Evolutionary conservation across 2,888 invertebrate species (phyloP).

Genomic region (Brassicogethes aeneus): DNA sequence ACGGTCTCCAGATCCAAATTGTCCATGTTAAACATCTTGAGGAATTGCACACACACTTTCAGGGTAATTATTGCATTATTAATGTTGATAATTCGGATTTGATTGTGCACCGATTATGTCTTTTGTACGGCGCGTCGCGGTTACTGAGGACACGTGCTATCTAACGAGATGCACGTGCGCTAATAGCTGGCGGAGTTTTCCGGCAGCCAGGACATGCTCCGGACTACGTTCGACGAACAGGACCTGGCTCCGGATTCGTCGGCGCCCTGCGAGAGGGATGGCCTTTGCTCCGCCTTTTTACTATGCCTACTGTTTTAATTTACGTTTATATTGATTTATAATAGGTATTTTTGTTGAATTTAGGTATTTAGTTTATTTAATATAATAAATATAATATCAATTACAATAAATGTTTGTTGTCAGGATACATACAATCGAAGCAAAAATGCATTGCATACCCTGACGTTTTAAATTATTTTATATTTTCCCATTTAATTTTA

Average conservation of each 20-base stretch:
- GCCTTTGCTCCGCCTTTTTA: not conserved
- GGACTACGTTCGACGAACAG: not conserved
- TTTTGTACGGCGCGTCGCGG: not conserved
- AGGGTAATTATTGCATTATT: slow-evolving; percentile 8
- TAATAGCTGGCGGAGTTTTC: too few species aligned
- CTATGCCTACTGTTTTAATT: not conserved
- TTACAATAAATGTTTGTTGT: too few species aligned
- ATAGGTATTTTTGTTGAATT: not conserved
- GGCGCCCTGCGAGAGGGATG: not conserved
- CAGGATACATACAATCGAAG: too few species aligned
- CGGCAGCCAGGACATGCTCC: too few species aligned
- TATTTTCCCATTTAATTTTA: too few species aligned
- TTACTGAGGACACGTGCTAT: not conserved
- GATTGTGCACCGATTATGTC: not conserved
- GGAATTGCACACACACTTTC: slow-evolving; percentile 5
- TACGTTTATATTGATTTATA: not conserved
- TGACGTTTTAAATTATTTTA: too few species aligned
- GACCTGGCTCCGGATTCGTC: not conserved
- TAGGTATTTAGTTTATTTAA: too few species aligned
- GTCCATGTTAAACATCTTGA: slow-evolving; percentile 62
- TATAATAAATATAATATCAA: too few species aligned
- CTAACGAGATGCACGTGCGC: not conserved
- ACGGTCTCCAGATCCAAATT: slow-evolving; percentile 59
- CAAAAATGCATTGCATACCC: too few species aligned
- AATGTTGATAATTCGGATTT: not conserved